phyloP scores from a whole-genome alignment of 2,888 invertebrate species.

The Abrostola tripartita region DNA sequence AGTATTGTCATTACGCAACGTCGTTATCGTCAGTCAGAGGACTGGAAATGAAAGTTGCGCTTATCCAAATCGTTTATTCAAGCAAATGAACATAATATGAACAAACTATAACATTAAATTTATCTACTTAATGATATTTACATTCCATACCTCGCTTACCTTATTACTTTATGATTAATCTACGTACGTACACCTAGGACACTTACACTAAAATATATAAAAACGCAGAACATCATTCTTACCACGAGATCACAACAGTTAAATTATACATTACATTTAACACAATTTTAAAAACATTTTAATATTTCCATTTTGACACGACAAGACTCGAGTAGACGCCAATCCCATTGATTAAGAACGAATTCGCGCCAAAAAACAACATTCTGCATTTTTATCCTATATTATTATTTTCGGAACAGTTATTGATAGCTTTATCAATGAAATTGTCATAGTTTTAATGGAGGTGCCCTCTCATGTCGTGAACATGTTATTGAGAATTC shows the following conservation, averaged over 20 bases:
- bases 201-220: constrained; percentile 77
- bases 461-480: constrained; percentile 58
- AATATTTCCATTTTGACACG: constrained; percentile 44
- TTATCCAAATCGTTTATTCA: constrained; percentile 88
- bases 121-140: constrained; percentile 89
- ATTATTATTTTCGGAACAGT: constrained; percentile 72
- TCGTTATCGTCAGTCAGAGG: constrained; percentile 26
- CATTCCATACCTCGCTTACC: constrained; percentile 85
- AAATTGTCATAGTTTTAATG: constrained; percentile 68
- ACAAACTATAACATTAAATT: constrained; percentile 89
- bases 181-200: constrained; percentile 80
- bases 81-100: constrained; percentile 88
- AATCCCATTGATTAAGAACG: constrained; percentile 46
- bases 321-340: constrained; percentile 40
- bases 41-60: constrained; percentile 69
- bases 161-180: constrained; percentile 75
- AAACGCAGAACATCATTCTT: constrained; percentile 77
- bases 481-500: constrained; percentile 42
- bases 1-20: constrained; percentile 48
- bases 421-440: constrained; percentile 73
- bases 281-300: constrained; percentile 61
- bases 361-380: constrained; percentile 66
- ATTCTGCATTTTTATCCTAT: constrained; percentile 83
- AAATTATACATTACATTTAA: constrained; percentile 60
- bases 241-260: constrained; percentile 60